These are phyloP conservation scores for Helogale parvula DNA, from an alignment of 2,113 vertebrate species.

Conservation along the genomic window DNA sequence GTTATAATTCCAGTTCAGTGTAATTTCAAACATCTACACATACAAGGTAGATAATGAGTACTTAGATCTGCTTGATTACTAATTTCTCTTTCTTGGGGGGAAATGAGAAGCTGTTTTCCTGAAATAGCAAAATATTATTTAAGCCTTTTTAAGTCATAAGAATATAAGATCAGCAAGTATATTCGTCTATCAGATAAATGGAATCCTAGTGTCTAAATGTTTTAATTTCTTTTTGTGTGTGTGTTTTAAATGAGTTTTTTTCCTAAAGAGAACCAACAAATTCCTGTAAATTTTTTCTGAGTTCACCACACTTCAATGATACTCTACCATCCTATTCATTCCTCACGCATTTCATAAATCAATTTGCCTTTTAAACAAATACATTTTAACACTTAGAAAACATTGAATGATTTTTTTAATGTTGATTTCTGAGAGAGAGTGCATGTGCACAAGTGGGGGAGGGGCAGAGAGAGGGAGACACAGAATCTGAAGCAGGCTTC, in stretches of 20 bases:
- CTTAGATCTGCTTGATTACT: neutral
- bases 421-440: too few relatives aligned
- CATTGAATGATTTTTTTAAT: neutral
- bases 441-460: too few relatives aligned
- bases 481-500: too few relatives aligned
- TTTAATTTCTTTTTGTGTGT: neutral
- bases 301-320: neutral
- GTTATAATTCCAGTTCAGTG: neutral
- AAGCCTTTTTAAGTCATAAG: neutral
- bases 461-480: too few relatives aligned
- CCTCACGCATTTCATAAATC: neutral
- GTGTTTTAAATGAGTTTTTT: neutral
- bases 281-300: neutral
- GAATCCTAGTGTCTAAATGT: neutral
- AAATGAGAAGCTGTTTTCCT: neutral
- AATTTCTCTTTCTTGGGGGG: neutral
- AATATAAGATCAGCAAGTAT: neutral
- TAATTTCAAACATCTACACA: neutral
- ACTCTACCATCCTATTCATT: neutral
- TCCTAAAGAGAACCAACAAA: neutral
- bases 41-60: neutral
- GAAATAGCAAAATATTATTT: neutral
- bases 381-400: neutral
- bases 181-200: neutral
- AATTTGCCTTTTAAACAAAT: constrained; percentile 17